Evolutionary conservation across 2,113 vertebrate genomes (phyloP).

Genomic region (Carassius carassius): DNA sequence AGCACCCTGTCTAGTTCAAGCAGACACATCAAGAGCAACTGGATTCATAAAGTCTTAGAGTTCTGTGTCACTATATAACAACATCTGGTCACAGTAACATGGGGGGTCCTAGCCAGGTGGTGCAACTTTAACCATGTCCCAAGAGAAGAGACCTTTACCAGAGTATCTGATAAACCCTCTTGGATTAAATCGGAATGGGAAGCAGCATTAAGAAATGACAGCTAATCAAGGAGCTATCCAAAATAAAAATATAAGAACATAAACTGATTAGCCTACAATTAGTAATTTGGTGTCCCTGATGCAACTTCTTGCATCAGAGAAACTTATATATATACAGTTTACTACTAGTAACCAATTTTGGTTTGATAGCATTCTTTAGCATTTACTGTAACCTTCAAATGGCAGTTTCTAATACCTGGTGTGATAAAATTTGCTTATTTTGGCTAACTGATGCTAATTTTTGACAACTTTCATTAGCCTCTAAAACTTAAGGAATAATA

Average conservation of each 20-base stretch:
- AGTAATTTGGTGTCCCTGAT: background rate
- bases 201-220: too few relatives aligned
- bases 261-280: background rate
- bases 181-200: too few relatives aligned
- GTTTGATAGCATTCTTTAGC: background rate
- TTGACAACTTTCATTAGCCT: too few relatives aligned
- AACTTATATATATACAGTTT: background rate
- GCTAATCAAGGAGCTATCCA: too few relatives aligned
- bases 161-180: background rate
- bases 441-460: too few relatives aligned
- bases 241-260: background rate
- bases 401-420: background rate
- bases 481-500: background rate
- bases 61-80: background rate
- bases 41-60: background rate
- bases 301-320: background rate
- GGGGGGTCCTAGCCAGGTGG: background rate
- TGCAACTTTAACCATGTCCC: background rate
- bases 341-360: background rate
- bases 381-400: background rate
- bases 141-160: background rate
- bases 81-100: background rate
- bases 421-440: background rate
- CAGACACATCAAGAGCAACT: conserved; percentile 62
- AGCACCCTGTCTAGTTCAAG: conserved; percentile 58